Percentiles rank a stretch among this genome's conserved stretches.
Conservation (phyloP, 23 tunicate species). For the Aplidium turbinatum region DNA sequence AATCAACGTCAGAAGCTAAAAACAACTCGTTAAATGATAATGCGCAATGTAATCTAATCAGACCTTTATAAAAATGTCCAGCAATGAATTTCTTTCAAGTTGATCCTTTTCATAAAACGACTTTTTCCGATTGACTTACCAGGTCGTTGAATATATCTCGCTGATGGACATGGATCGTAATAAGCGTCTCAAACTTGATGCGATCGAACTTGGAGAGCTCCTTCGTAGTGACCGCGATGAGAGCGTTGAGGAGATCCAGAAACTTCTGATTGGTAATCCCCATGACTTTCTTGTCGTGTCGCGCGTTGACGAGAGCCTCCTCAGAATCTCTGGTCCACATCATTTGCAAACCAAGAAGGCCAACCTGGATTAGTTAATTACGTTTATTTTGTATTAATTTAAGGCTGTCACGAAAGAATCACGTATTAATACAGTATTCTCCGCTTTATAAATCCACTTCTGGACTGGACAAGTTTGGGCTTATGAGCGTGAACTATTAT, state of each 20-base stretch:
- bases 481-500: too few relatives aligned
- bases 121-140: slow-evolving; percentile 47
- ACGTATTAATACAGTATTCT: neutral
- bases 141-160: slow-evolving; percentile 95
- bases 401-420: too few relatives aligned
- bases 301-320: slow-evolving; percentile 83
- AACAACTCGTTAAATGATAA: neutral
- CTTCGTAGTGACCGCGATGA: slow-evolving; percentile 86
- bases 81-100: too few relatives aligned
- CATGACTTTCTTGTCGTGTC: slow-evolving; percentile 95
- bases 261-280: slow-evolving; percentile 87
- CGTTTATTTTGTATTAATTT: too few relatives aligned
- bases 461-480: too few relatives aligned
- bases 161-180: slow-evolving; percentile 98
- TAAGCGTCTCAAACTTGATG: slow-evolving; percentile 92
- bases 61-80: too few relatives aligned
- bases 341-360: slow-evolving; percentile 91
- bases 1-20: too few relatives aligned
- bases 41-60: neutral
- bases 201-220: slow-evolving; percentile 95
- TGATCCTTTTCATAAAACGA: too few relatives aligned
- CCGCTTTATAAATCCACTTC: neutral
- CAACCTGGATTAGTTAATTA: slow-evolving; percentile 69
- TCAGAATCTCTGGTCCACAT: slow-evolving; percentile 97
- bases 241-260: slow-evolving; percentile 76